Conservation (phyloP, 1,140 invertebrate genomes). For the Drosophila sp. region DNA sequence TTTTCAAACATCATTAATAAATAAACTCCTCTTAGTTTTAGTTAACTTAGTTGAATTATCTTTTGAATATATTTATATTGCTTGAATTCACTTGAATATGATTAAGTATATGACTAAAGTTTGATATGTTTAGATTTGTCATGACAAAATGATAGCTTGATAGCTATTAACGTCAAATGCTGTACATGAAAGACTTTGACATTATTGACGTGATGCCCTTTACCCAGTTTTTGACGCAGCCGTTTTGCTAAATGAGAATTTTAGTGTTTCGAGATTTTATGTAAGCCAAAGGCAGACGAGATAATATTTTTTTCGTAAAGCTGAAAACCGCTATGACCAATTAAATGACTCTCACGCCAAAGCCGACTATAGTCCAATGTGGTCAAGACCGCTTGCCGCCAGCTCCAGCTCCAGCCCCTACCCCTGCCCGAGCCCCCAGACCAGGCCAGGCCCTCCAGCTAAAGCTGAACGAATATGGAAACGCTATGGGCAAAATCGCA, state of each 20-base stretch:
- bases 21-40: too few species aligned
- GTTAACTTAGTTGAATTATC: too few species aligned
- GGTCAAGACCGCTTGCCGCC: slow-evolving; percentile 52
- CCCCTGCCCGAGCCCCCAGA: not conserved
- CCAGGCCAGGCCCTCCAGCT: slow-evolving; percentile 5
- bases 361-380: slow-evolving; percentile 49
- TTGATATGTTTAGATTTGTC: not conserved
- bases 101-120: not conserved
- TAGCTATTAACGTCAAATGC: slow-evolving; percentile 26
- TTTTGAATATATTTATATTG: not conserved
- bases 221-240: slow-evolving; percentile 56
- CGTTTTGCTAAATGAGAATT: slow-evolving; percentile 45
- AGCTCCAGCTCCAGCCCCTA: not conserved
- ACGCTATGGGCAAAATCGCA: slow-evolving; percentile 12
- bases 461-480: slow-evolving; percentile 32
- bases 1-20: too few species aligned
- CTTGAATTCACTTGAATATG: not conserved
- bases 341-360: slow-evolving; percentile 34
- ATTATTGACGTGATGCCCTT: slow-evolving; percentile 61
- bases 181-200: slow-evolving; percentile 22
- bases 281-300: slow-evolving; percentile 7
- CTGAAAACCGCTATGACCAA: slow-evolving; percentile 34
- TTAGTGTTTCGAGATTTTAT: slow-evolving; percentile 10
- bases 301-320: slow-evolving; percentile 14
- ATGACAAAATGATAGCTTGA: not conserved